Evolutionary conservation across 2,113 vertebrate species (phyloP).

Genomic region (Equus quagga): DNA sequence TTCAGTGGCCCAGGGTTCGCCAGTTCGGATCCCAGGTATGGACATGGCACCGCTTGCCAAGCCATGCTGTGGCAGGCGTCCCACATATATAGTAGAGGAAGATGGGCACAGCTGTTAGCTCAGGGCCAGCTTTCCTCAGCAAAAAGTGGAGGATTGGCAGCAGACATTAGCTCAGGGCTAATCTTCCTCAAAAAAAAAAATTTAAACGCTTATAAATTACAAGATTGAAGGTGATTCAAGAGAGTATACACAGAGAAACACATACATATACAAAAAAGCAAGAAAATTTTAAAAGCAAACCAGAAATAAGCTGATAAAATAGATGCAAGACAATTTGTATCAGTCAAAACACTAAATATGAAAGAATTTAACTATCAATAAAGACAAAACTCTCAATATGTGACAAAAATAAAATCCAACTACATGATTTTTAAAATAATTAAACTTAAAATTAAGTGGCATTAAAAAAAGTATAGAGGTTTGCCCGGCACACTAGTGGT

Average conservation of each 20-base stretch:
- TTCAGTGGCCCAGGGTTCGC: no score
- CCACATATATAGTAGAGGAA: no score
- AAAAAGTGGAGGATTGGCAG: no score
- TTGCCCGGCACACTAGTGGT: no score
- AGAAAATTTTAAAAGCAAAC: neutral
- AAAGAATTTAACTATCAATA: neutral
- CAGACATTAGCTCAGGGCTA: no score
- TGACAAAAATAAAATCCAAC: neutral
- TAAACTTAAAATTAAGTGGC: neutral
- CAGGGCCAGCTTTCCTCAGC: no score
- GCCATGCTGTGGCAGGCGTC: no score
- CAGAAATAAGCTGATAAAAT: neutral
- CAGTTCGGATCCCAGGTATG: no score
- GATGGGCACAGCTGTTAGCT: no score
- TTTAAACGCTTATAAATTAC: conserved; percentile 12
- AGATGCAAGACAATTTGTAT: neutral
- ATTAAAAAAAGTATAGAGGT: neutral
- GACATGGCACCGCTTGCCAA: no score
- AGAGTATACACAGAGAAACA: neutral
- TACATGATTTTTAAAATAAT: neutral
- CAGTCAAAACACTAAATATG: neutral
- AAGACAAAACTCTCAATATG: neutral
- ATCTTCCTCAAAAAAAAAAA: neutral
- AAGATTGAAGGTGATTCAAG: neutral
- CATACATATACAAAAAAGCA: neutral